phyloP scores from a whole-genome alignment of 2,797 vertebrate genomes.

The Gadopsis marmoratus region DNA sequence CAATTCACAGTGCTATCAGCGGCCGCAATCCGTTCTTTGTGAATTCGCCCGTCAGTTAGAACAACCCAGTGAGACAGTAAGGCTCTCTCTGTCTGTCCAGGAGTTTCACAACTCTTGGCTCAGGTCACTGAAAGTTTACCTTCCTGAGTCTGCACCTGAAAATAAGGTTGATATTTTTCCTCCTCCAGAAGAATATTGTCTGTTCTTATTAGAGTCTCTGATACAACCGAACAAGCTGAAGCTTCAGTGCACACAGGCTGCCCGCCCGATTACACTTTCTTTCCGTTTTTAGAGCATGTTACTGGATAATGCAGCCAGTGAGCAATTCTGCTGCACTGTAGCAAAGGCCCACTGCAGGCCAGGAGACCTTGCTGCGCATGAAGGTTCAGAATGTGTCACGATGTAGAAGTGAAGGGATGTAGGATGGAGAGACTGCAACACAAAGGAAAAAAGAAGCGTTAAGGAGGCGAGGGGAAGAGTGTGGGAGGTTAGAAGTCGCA shows the following conservation, averaged over 20 bases:
- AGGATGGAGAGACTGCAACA: conserved; percentile 31
- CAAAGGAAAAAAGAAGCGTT: conserved; percentile 35
- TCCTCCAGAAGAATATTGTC: conserved; percentile 72
- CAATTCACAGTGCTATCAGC: too few relatives aligned
- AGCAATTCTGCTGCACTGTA: conserved; percentile 66
- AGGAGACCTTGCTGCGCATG: conserved; percentile 41
- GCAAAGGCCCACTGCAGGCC: conserved; percentile 63
- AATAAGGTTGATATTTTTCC: conserved; percentile 65
- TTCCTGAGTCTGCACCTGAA: conserved; percentile 56
- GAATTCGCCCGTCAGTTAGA: conserved; percentile 2
- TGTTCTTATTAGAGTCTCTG: conserved; percentile 77
- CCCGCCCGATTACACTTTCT: conserved; percentile 69
- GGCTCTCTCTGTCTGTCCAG: conserved; percentile 44
- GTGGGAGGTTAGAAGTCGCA: conserved; percentile 42
- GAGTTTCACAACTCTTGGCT: conserved; percentile 59
- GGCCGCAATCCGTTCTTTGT: too few relatives aligned
- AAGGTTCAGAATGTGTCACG: conserved; percentile 56
- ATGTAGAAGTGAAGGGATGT: conserved; percentile 32
- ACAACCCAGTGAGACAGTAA: conserved; percentile 50
- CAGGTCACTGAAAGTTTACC: conserved; percentile 71
- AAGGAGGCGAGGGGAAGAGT: conserved; percentile 27
- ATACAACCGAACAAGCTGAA: conserved; percentile 59
- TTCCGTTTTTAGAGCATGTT: conserved; percentile 72
- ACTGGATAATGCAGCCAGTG: conserved; percentile 73
- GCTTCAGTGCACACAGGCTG: conserved; percentile 68